Percentiles rank a stretch among this genome's conserved stretches.
These are phyloP conservation scores for Leptinotarsa peninsularis DNA, from an alignment of 2,888 invertebrate genomes.

Conservation along the genomic window DNA sequence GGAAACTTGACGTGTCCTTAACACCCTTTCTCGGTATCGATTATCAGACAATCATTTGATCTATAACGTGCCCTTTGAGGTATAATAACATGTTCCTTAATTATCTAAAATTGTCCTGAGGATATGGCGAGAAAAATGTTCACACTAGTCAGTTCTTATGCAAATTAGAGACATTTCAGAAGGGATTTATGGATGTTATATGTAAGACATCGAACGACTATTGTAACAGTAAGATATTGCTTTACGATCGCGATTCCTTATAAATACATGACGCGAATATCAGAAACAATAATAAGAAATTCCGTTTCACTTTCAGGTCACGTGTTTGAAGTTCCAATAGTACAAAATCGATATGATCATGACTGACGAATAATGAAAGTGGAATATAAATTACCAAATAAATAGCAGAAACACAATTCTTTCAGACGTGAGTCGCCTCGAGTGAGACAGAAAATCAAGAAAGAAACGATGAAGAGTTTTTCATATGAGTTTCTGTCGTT, in stretches of 20 bases:
- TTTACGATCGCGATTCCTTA: background rate
- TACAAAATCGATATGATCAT: constrained; percentile 1
- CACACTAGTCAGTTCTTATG: no score
- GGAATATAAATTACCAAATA: background rate
- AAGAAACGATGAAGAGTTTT: no score
- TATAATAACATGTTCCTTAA: no score
- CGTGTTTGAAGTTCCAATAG: background rate
- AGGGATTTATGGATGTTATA: background rate
- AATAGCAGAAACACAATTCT: background rate
- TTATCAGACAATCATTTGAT: no score
- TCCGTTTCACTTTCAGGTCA: constrained; percentile 20
- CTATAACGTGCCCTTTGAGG: no score
- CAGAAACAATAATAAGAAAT: constrained; percentile 4
- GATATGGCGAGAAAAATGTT: no score
- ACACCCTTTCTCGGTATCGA: no score
- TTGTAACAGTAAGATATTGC: background rate
- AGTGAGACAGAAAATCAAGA: no score
- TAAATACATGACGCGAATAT: background rate
- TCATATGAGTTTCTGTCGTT: no score
- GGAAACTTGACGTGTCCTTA: no score
- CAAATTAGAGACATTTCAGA: background rate
- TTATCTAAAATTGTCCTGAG: no score
- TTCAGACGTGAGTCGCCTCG: background rate
- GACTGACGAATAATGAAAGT: constrained; percentile 4
- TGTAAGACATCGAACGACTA: background rate